These are phyloP conservation scores for Passerculus sandwichensis DNA, from an alignment of 2,797 vertebrate genomes.

Conservation along the genomic window DNA sequence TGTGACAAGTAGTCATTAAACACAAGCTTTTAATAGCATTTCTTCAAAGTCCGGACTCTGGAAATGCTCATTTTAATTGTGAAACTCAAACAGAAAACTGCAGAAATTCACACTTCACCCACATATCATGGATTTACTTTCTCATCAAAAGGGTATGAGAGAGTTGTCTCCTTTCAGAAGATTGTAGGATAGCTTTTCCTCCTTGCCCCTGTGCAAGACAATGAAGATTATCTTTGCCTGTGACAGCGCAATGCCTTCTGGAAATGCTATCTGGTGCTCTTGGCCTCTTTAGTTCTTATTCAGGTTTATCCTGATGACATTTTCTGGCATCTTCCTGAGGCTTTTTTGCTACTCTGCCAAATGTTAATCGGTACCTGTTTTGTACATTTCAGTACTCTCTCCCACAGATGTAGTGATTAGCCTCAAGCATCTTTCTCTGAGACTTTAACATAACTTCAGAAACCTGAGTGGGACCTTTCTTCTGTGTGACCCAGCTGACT, in stretches of 20 bases:
- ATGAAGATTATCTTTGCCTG: slow-evolving; percentile 17
- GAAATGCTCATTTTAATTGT: not conserved
- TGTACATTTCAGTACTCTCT: slow-evolving; percentile 57
- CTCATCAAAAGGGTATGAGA: not conserved
- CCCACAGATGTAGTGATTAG: slow-evolving; percentile 41
- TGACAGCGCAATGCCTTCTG: not conserved
- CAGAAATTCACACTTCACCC: not conserved
- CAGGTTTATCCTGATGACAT: slow-evolving; percentile 61
- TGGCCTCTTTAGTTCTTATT: slow-evolving; percentile 20
- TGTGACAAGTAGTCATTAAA: not conserved
- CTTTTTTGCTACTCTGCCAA: slow-evolving; percentile 66
- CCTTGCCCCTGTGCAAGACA: not conserved
- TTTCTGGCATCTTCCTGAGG: slow-evolving; percentile 56
- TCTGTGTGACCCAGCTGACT: not conserved
- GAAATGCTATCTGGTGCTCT: slow-evolving; percentile 53
- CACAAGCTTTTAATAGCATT: not conserved
- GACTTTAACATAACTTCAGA: not conserved
- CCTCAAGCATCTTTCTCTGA: slow-evolving; percentile 19
- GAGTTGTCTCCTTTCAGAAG: not conserved
- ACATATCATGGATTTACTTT: not conserved
- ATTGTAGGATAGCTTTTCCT: not conserved
- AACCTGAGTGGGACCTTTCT: not conserved
- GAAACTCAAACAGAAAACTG: not conserved
- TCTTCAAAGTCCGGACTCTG: not conserved
- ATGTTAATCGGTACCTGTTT: slow-evolving; percentile 60